Base-by-base conservation (phyloP, 2,113 vertebrate species). In the Reinhardtius hippoglossoides region DNA sequence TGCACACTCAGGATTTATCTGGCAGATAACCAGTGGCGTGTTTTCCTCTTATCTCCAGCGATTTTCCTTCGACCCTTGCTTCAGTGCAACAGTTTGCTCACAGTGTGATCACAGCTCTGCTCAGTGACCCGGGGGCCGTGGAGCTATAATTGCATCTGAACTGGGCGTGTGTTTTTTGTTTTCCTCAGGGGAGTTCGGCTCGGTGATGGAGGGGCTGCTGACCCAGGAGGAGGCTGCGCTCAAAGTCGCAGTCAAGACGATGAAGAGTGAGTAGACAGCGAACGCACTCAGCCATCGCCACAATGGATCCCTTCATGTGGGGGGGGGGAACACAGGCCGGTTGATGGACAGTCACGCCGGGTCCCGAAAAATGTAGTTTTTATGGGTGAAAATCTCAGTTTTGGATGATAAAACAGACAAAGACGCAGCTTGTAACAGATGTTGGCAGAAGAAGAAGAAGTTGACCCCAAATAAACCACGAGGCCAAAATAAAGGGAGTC, bases 231-330 rank as follows among this genome's bases (percentile, higher is more conserved):
- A 97, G 27, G 93, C 94, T 2, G 81, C 94, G 74, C 95, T 96
- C 80, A 96, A 97, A 85, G 97, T 98, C 24, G 97, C 97, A 0
- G 96, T 98, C 37, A 98, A 98, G 91, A 98, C 97, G 0, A 98
- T 98, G 97, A 98, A 98, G 84, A 98, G 97, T 98, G 85, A 96
- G 96, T 95, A 21, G 42, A 74, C 62, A 62, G 59, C 8, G 12
- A 3, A 8, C 81, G 72, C n/a, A 18, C 67, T 86, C 75, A 56
- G 55, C 66, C 4, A 1, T 52, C 20, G 0, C 46, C 67, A 89
- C 83, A 87, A 85, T 73, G 78, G 75, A 44, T 9, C 70, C 64
- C 66, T 85, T 88, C 67, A 79, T 90, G 42, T 75, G 27, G 27
- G 1, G 12, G 27, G 1, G 12, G 4, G 31, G 61, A 78, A 76